Percentiles rank a stretch among this genome's conserved stretches.
These are phyloP conservation scores for Amorpha juglandis DNA, from an alignment of 2,888 invertebrate genomes.

Conservation along the genomic window DNA sequence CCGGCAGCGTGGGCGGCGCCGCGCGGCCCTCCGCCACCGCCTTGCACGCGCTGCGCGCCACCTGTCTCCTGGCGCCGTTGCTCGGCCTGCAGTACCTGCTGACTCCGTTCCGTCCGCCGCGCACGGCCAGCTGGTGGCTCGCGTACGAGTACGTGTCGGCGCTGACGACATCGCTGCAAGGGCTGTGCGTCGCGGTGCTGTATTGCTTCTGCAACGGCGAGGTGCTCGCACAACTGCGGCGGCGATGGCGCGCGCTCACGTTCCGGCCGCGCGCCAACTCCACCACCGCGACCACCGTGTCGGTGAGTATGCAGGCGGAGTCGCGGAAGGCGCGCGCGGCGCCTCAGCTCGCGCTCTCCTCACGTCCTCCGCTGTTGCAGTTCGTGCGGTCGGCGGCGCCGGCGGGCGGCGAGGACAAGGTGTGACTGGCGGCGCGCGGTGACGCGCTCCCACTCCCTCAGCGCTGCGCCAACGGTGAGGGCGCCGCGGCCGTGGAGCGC, in stretches of 20 bases:
- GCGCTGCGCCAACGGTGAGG: conserved; percentile 32
- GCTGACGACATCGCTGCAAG: conserved; percentile 95
- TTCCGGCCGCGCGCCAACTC: conserved; percentile 92
- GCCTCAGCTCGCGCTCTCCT: conserved; percentile 28
- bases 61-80: conserved; percentile 94
- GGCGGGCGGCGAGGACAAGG: conserved; percentile 89
- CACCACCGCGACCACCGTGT: conserved; percentile 93
- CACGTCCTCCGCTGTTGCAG: conserved; percentile 79
- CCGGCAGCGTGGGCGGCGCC: conserved; percentile 87
- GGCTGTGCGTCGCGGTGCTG: conserved; percentile 94
- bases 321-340: conserved; percentile 24
- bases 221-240: conserved; percentile 93
- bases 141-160: conserved; percentile 94
- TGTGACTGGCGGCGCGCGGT: conserved; percentile 88
- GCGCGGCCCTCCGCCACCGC: conserved; percentile 87
- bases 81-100: conserved; percentile 95
- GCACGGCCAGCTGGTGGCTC: conserved; percentile 88
- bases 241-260: conserved; percentile 93
- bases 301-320: conserved; percentile 86
- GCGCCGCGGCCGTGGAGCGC: conserved; percentile 35
- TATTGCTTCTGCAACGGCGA: conserved; percentile 98
- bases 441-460: conserved; percentile 40
- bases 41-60: conserved; percentile 91
- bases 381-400: conserved; percentile 90
- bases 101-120: conserved; percentile 91